Evolutionary conservation across 2,888 invertebrate genomes (phyloP).

Genomic region (Phyllotreta cruciferae): DNA sequence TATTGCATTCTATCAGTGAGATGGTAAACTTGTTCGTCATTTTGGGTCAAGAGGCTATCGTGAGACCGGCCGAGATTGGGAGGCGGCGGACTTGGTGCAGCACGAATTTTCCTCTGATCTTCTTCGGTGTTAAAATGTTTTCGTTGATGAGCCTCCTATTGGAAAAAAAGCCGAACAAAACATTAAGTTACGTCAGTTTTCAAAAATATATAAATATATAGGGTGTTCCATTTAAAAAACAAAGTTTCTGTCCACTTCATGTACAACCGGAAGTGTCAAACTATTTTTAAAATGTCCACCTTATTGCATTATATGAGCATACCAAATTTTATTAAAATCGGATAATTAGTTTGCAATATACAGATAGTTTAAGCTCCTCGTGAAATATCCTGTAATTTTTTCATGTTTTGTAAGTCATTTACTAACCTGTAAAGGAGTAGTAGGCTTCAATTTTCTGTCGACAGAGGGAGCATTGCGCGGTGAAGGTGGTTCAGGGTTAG

Average conservation of each 20-base stretch:
- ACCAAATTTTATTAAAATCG: no score
- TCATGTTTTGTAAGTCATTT: not conserved
- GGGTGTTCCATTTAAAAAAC: no score
- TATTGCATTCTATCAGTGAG: constrained; percentile 70
- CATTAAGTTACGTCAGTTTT: no score
- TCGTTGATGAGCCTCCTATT: constrained; percentile 50
- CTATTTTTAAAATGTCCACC: no score
- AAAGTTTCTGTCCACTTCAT: no score
- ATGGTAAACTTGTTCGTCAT: constrained; percentile 48
- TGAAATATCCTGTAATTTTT: constrained; percentile 5
- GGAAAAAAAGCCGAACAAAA: constrained; percentile 5
- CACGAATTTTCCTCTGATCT: constrained; percentile 55
- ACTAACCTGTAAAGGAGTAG: constrained; percentile 57
- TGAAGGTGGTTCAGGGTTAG: constrained; percentile 57
- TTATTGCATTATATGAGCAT: no score
- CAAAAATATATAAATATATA: no score
- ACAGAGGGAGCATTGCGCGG: constrained; percentile 65
- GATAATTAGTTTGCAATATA: no score
- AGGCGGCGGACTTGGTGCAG: constrained; percentile 65
- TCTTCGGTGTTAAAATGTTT: constrained; percentile 58
- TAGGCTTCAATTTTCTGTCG: constrained; percentile 69
- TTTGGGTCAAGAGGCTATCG: constrained; percentile 51
- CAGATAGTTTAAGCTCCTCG: not conserved
- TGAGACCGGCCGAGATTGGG: constrained; percentile 55
- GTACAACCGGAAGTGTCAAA: no score